Base-by-base conservation (phyloP, 2,888 invertebrate genomes). In the Hedychridium roseum region DNA sequence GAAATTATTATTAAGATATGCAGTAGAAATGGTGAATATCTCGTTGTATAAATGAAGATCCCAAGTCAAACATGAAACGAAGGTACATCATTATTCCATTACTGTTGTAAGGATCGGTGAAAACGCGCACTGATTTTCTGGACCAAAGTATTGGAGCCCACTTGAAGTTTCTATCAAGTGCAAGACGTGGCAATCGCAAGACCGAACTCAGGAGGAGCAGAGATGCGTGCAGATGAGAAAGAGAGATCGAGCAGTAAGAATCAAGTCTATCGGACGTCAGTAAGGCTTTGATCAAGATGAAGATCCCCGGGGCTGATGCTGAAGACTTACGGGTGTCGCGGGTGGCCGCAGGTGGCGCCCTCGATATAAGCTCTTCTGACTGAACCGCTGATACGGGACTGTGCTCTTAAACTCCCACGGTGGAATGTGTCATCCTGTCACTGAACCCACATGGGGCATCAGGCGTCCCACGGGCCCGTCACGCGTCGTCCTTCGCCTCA, bases 341-440 rank as follows among this genome's bases (percentile, higher is more conserved):
- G 70, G 69, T 73, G 74, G 69, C 74, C 74, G 68, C 73, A 72
- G 73, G 74, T 74, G 74, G 74, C 74, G 74, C 74, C 69, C 69
- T 64, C 66, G 62, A 69, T 66, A 63, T 68, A 64, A 70, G 68
- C 68, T 64, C 64, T 64, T 67, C 65, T 57, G 65, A 59, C 67
- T 65, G 58, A 64, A 64, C 59, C 59, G 60, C 68, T 59, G 71
- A 72, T 71, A 72, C 65, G 57, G 60, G 57, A 42, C 65, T 64
- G 60, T 62, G 66, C 67, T 67, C 60, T 52, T 50, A 70, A 70
- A 73, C 70, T 76, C 73, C 73, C 71, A 75, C 71, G 73, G 68
- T 64, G 71, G 74, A 76, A 76, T 74, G 74, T 74, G 75, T 75
- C 74, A 73, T 76, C 70, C 73, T 75, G 76, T 76, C 75, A 76